phyloP scores from a whole-genome alignment of 2,113 vertebrate genomes.

The Euleptes europaea region DNA sequence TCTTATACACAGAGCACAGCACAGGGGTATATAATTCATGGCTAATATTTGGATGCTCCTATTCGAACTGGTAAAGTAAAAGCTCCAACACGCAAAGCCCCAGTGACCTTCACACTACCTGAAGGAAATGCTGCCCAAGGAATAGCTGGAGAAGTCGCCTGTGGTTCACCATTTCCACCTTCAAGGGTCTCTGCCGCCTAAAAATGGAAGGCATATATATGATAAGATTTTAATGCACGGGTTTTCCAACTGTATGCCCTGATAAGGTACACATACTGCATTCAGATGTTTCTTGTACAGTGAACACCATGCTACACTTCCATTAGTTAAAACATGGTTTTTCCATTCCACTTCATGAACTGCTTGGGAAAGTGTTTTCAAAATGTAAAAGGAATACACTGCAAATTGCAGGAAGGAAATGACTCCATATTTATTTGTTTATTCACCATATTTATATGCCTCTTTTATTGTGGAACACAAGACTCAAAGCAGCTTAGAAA shows the following conservation, averaged over 20 bases:
- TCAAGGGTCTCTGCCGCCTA: constrained; percentile 80
- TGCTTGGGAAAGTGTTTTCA: not conserved
- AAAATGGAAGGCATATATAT: constrained; percentile 28
- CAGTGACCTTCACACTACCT: constrained; percentile 60
- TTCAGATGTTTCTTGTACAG: not conserved
- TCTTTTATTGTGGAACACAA: too few relatives aligned
- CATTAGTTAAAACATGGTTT: not conserved
- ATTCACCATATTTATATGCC: too few relatives aligned
- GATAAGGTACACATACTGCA: not conserved
- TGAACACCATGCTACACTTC: not conserved
- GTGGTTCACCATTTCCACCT: constrained; percentile 71
- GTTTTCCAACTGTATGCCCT: not conserved
- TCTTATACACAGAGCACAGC: not conserved
- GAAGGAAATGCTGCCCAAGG: constrained; percentile 81
- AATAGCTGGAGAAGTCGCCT: constrained; percentile 77
- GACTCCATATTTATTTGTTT: too few relatives aligned
- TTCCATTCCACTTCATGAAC: not conserved
- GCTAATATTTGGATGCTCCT: not conserved
- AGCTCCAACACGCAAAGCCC: not conserved
- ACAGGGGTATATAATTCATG: not conserved
- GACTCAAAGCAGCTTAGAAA: too few relatives aligned
- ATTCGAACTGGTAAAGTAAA: not conserved
- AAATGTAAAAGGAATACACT: not conserved
- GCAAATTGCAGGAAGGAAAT: not conserved
- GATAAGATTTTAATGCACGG: not conserved